These are phyloP conservation scores for Acronicta aceris DNA, from an alignment of 2,888 invertebrate genomes.

Conservation along the genomic window DNA sequence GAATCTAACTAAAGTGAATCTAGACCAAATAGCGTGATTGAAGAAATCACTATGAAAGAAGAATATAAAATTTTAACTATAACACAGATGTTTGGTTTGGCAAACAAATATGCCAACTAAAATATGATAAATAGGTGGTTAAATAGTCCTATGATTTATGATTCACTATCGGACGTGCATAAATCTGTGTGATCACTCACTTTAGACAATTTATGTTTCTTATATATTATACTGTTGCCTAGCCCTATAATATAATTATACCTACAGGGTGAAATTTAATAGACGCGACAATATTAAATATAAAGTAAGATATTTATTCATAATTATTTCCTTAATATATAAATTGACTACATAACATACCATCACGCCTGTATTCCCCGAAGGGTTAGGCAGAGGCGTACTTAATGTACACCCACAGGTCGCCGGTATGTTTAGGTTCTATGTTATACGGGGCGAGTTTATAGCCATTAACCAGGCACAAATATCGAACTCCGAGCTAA, in stretches of 20 bases:
- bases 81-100: conserved; percentile 9
- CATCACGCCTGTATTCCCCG: no score
- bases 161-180: conserved; percentile 13
- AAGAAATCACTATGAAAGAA: neutral
- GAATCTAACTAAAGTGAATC: neutral
- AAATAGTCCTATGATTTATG: conserved; percentile 34
- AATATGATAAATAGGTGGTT: conserved; percentile 35
- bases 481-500: no score
- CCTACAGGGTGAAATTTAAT: no score
- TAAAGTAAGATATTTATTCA: no score
- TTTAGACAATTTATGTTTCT: neutral
- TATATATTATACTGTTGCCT: neutral
- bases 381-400: no score
- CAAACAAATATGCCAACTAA: conserved; percentile 11
- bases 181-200: conserved; percentile 23
- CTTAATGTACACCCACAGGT: no score
- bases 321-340: no score
- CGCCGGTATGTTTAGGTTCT: no score
- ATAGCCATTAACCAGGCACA: no score
- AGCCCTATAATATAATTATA: neutral
- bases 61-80: neutral
- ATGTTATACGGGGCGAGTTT: no score
- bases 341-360: no score
- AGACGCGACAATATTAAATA: no score
- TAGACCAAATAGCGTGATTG: conserved; percentile 6